phyloP scores from a whole-genome alignment of 2,888 invertebrate genomes.

The Bellardia bayeri region DNA sequence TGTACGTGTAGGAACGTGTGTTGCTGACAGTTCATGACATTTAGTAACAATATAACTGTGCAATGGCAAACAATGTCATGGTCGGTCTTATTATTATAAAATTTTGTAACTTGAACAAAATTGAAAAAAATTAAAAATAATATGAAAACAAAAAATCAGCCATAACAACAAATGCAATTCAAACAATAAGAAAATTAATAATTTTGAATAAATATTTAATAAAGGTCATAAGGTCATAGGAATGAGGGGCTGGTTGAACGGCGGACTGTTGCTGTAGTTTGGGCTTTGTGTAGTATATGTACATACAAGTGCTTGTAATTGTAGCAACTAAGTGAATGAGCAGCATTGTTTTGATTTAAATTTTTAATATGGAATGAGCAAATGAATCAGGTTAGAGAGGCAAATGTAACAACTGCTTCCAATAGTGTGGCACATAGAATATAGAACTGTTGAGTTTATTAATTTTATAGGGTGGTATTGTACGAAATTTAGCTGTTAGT shows the following conservation, averaged over 20 bases:
- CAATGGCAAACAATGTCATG: conserved; percentile 63
- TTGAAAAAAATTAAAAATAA: background rate
- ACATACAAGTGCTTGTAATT: too few species aligned
- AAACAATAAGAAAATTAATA: conserved; percentile 26
- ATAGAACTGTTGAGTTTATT: too few species aligned
- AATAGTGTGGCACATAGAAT: too few species aligned
- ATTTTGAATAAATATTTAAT: conserved; percentile 45
- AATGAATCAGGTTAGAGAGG: background rate
- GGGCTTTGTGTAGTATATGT: background rate
- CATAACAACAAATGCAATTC: conserved; percentile 16
- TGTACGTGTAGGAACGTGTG: conserved; percentile 10
- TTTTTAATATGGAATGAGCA: background rate
- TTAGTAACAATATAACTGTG: conserved; percentile 48
- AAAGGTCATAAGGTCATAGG: conserved; percentile 29
- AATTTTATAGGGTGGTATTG: too few species aligned
- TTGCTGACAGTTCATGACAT: conserved; percentile 66
- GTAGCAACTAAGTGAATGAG: too few species aligned
- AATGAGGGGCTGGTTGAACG: background rate
- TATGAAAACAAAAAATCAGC: background rate
- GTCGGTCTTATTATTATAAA: conserved; percentile 32
- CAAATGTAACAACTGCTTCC: too few species aligned
- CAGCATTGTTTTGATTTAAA: background rate
- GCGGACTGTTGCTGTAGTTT: background rate
- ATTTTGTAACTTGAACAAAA: conserved; percentile 14
- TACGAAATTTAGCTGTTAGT: too few species aligned